Conservation (phyloP, 2,797 vertebrate species). For the Nyctibius grandis region DNA sequence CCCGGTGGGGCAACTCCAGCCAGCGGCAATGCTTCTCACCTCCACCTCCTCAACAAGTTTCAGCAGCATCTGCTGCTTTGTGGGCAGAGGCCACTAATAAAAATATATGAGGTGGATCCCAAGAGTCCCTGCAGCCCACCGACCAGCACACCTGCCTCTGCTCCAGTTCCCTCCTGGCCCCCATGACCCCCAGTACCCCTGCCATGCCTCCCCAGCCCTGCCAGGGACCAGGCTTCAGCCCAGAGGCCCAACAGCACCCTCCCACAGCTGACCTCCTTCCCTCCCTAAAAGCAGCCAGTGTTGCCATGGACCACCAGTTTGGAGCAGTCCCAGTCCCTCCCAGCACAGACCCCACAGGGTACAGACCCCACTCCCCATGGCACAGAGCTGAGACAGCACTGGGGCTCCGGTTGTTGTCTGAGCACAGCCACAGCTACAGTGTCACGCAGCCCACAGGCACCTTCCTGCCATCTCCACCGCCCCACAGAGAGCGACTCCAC, state of each 20-base stretch:
- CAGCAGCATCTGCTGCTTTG: background rate
- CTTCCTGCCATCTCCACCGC: rapidly evolving
- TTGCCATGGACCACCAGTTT: background rate
- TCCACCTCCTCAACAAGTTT: background rate
- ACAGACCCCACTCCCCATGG: background rate
- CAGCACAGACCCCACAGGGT: background rate
- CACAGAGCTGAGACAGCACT: background rate
- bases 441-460: background rate
- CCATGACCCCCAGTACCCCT: background rate
- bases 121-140: background rate
- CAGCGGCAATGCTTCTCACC: background rate
- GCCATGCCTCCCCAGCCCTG: background rate
- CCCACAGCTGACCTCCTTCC: background rate
- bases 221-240: background rate
- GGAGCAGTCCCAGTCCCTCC: background rate
- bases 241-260: background rate
- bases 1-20: background rate
- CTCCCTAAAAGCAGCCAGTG: background rate
- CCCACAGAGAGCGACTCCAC: background rate
- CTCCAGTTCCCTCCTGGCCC: background rate
- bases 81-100: background rate
- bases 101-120: background rate
- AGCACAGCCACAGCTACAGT: background rate
- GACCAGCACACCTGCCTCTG: background rate
- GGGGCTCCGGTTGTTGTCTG: rapidly evolving